These are phyloP conservation scores for Lagorchestes hirsutus DNA, from an alignment of 2,797 vertebrate species.

Conservation along the genomic window DNA sequence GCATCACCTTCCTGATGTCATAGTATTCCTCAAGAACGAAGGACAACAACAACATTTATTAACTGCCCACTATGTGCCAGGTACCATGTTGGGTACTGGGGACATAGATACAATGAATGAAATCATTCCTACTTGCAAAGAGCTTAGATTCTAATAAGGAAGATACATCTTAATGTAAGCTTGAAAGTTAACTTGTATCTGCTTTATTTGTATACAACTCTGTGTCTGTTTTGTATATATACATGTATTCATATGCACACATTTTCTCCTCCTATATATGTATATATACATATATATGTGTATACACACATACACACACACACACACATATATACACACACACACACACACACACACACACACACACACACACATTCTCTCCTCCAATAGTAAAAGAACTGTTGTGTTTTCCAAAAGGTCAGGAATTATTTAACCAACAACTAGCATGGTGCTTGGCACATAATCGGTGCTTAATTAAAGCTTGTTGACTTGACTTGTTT, in stretches of 20 bases:
- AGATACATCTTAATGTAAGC: neutral
- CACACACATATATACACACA: no score
- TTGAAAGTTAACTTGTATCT: neutral
- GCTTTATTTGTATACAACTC: neutral
- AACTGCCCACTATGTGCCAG: neutral
- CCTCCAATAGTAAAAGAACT: neutral
- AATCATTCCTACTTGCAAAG: neutral
- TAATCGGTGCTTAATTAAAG: neutral
- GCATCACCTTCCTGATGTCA: no score
- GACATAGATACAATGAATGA: neutral
- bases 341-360: no score
- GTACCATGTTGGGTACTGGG: neutral
- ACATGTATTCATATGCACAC: no score
- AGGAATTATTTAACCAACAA: neutral
- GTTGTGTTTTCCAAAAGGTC: neutral
- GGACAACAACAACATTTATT: neutral
- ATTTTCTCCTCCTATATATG: no score
- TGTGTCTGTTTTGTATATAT: no score
- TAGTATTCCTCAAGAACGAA: no score
- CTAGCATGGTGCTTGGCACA: neutral
- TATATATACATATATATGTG: no score
- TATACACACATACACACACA: fast-evolving
- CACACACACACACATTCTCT: neutral
- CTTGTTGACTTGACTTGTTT: neutral
- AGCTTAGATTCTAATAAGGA: neutral